Evolutionary conservation across 1,140 invertebrate genomes (phyloP), one percentile per base, ranked within the genome.

Genomic region (Bathynomus jamesi): DNA sequence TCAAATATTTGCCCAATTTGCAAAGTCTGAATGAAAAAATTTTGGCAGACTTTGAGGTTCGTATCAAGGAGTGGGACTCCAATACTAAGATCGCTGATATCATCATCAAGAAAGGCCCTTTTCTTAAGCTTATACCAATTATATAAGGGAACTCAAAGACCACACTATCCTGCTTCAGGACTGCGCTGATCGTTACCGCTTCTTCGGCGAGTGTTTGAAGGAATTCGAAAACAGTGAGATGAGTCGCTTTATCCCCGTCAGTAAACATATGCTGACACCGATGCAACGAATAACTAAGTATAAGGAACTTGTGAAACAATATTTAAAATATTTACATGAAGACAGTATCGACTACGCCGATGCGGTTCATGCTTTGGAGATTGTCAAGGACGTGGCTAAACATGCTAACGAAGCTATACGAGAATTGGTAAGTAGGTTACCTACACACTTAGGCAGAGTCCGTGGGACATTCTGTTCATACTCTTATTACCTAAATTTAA

Each of bases 181-280:
- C 4, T 83, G 85, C 25, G 85, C 86, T 70, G 83, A 84, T 31
- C 89, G 87, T 79, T 84, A 89, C 78, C 83, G 86, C 25, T 80
- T 80, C 70, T 90, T 91, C 82, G 84, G 83, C 24, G 82, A 85
- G 65, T 85, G 85, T 67, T 80, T 90, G 13, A 86, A 84, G 76
- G 85, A 88, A 61, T 91, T 90, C 83, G 89, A 91, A 81, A 85
- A 85, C 67, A 82, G 83, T 30, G 84, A 87, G 0, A 80, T 85
- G 31, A 91, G 89, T 80, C 84, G 85, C 61, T 87, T 86, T 78
- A 81, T 91, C 24, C 83, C 86, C 0, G 72, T 91, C 13, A 86
- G 86, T 46, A 89, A 90, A 82, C 90, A 89, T 76, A 89, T 91
- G 88, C 81, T 91, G 28, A 90, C 90, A 82, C 90, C 90, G 1